These are phyloP conservation scores for Dasysyrphus tricinctus DNA, from an alignment of 2,888 invertebrate species.

Conservation along the genomic window DNA sequence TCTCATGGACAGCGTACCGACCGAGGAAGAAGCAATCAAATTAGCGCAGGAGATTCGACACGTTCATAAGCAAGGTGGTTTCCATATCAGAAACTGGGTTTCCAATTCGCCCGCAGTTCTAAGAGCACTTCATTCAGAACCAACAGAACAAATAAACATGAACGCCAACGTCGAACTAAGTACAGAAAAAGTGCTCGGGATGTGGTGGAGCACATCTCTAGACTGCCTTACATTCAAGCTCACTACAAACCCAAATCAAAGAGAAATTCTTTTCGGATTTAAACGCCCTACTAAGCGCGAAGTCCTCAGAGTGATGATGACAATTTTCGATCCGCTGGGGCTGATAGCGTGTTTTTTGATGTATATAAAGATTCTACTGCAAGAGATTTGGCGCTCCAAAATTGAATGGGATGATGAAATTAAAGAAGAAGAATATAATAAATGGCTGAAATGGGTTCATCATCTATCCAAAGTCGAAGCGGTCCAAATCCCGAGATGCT, in stretches of 20 bases:
- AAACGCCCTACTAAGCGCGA: no score
- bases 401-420: conserved; percentile 61
- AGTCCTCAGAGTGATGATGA: no score
- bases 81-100: no score
- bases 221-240: conserved; percentile 48
- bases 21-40: no score
- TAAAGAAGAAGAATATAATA: conserved; percentile 7
- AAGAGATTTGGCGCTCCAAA: no score
- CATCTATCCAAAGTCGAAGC: conserved; percentile 68
- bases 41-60: no score
- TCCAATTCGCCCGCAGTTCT: no score
- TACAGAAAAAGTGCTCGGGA: background rate
- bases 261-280: conserved; percentile 38
- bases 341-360: conserved; percentile 66
- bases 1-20: no score
- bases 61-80: no score
- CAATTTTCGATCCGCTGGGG: conserved; percentile 60
- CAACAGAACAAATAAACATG: conserved; percentile 59
- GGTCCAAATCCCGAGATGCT: conserved; percentile 72
- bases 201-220: conserved; percentile 11
- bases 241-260: background rate
- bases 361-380: conserved; percentile 65
- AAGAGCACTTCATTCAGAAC: conserved; percentile 73
- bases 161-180: background rate
- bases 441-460: conserved; percentile 74